Evolutionary conservation across 1,140 invertebrate species (phyloP).

Genomic region (Zaprionus kolodkinae): DNA sequence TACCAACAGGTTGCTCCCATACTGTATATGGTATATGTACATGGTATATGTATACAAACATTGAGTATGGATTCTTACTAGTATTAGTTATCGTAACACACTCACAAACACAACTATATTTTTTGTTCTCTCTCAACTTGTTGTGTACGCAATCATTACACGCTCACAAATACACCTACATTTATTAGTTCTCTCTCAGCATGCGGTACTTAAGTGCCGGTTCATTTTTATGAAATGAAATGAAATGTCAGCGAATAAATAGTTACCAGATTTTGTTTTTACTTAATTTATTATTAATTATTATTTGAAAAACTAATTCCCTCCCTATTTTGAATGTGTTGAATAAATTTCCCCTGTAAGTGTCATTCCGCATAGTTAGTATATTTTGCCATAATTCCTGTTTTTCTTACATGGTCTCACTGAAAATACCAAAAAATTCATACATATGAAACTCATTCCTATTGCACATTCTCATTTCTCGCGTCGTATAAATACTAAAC

Average conservation of each 20-base stretch:
- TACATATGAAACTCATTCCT: not conserved
- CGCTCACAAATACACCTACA: too few species aligned
- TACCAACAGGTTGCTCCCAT: not conserved
- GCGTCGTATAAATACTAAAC: not conserved
- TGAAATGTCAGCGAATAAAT: too few species aligned
- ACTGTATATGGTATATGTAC: not conserved
- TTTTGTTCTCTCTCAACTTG: not conserved
- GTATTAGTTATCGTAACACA: not conserved
- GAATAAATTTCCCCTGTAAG: not conserved
- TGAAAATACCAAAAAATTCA: constrained; percentile 1
- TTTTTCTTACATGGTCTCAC: not conserved
- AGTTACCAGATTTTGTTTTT: too few species aligned
- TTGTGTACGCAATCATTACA: too few species aligned
- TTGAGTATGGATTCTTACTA: not conserved
- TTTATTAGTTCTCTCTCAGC: too few species aligned
- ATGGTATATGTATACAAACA: not conserved
- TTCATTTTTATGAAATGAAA: too few species aligned
- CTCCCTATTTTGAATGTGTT: not conserved
- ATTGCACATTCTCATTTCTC: not conserved
- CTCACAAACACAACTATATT: not conserved
- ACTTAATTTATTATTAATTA: not conserved
- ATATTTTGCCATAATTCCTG: not conserved
- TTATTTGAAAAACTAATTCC: not conserved
- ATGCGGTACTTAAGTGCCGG: too few species aligned
- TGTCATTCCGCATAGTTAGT: not conserved